A percentile compares a stretch with the other conserved stretches of the same genome.
These are phyloP conservation scores for Aspidiotus rigidus DNA, from an alignment of 2,888 invertebrate genomes.

Conservation along the genomic window DNA sequence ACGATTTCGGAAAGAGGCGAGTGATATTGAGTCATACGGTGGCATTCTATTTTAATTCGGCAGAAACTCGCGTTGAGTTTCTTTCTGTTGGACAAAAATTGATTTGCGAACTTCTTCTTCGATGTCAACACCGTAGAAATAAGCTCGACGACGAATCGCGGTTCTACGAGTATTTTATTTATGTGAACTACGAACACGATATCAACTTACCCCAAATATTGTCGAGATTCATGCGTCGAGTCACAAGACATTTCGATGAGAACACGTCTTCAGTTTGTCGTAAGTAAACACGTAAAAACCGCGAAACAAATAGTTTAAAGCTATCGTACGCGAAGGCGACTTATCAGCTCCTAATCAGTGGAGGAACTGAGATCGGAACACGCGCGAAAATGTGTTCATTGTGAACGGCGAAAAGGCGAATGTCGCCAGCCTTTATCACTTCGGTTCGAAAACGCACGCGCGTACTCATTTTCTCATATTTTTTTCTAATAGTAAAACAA, in stretches of 20 bases:
- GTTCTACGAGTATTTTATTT: too few species aligned
- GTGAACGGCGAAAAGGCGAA: slow-evolving; percentile 8
- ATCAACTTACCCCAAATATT: slow-evolving; percentile 20
- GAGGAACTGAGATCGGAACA: slow-evolving; percentile 7
- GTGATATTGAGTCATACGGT: too few species aligned
- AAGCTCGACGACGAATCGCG: too few species aligned
- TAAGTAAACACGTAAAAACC: not conserved
- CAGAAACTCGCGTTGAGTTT: too few species aligned
- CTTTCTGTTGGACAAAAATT: too few species aligned
- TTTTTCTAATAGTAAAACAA: not conserved
- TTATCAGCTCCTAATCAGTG: slow-evolving; percentile 8
- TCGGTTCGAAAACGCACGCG: not conserved
- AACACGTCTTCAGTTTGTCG: not conserved
- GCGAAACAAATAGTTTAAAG: not conserved
- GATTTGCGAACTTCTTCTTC: too few species aligned
- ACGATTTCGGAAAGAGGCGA: too few species aligned
- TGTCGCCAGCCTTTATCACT: not conserved
- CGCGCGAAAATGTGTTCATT: slow-evolving; percentile 8
- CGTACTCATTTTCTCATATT: not conserved
- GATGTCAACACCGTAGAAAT: too few species aligned
- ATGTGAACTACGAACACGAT: too few species aligned
- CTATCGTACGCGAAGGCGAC: not conserved
- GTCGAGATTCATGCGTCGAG: slow-evolving; percentile 15
- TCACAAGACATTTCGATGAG: slow-evolving; percentile 14
- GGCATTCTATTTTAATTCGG: too few species aligned